Evolutionary conservation across 2,797 vertebrate species (phyloP), one percentile per base, ranked within the genome.

Genomic region (Merluccius polli): DNA sequence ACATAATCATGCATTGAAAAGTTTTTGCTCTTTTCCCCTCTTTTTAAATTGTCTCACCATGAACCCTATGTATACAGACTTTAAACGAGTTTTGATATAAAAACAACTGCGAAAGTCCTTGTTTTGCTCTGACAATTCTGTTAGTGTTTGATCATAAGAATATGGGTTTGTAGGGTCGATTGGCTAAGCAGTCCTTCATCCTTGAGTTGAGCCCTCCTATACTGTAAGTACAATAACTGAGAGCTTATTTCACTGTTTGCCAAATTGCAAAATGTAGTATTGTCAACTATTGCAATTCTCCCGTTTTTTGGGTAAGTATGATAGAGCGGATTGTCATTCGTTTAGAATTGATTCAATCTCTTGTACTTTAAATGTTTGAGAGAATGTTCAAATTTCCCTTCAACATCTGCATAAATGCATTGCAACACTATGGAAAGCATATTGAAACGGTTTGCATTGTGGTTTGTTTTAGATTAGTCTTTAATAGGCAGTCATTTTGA

Each of bases 141-240:
- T 95, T 95, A 95, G 95, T 95, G 94, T 97, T 93, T 94, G 95
- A 94, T 95, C 95, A 92, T 95, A 95, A 95, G 93, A 93, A 89
- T 78, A 68, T 97, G 98, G 96, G 92, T 95, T 94, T 96, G 88
- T 97, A 97, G 95, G 95, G 94, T 79, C 96, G 95, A 95, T 65
- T 65, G 59, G 94, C 94, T 95, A 94, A 95, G 95, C 96, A 95
- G 95, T 96, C 93, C 94, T 90, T 94, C 96, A 94, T 94, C 97
- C 95, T 92, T 95, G 95, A 96, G 93, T 93, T 96, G 93, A 94
- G 95, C 95, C 95, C 96, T 96, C 95, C 95, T 85, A 75, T 91
- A 95, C 95, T 98, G 97, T 98, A 98, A 98, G 98, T 99, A 99
- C 97, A 94, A 95, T 92, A 93, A 92, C 67, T 86, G 77, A 87